Percentiles rank a stretch among this genome's conserved stretches.
Evolutionary conservation across 2,888 invertebrate species (phyloP).

Genomic region (Arenicola marina): DNA sequence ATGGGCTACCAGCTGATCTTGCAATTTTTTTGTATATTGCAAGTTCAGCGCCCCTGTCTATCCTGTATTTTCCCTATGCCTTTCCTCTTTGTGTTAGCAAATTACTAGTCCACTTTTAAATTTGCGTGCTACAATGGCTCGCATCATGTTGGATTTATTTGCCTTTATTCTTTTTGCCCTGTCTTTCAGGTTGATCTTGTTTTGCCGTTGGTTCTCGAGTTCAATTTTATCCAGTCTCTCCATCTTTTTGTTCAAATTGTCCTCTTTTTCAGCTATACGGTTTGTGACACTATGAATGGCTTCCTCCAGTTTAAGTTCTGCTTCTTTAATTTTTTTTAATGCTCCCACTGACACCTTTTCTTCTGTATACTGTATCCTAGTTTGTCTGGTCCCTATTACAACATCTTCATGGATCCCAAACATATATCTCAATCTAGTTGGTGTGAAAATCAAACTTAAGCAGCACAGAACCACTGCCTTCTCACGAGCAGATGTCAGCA

Average conservation of each 20-base stretch:
- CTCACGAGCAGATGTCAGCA: too few species aligned
- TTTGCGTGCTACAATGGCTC: not conserved
- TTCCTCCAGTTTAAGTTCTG: too few species aligned
- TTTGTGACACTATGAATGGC: not conserved
- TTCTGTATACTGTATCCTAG: too few species aligned
- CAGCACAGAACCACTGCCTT: too few species aligned
- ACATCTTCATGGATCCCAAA: constrained; percentile 1
- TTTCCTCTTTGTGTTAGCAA: not conserved
- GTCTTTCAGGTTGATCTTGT: not conserved
- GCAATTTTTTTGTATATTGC: not conserved
- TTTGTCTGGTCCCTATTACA: not conserved
- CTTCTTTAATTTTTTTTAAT: too few species aligned
- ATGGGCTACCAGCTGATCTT: not conserved
- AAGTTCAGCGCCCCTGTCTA: not conserved
- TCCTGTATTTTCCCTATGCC: not conserved
- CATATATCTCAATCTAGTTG: not conserved
- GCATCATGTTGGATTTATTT: not conserved
- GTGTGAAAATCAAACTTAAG: too few species aligned
- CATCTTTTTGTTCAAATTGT: not conserved
- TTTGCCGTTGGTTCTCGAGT: not conserved
- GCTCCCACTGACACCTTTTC: too few species aligned
- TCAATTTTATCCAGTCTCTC: not conserved
- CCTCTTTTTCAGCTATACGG: not conserved
- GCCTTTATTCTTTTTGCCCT: not conserved
- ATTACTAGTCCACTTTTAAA: not conserved